Percentiles rank a stretch among this genome's conserved stretches.
Conservation (phyloP, 2,888 invertebrate species). For the Hirtodrosophila duncani region DNA sequence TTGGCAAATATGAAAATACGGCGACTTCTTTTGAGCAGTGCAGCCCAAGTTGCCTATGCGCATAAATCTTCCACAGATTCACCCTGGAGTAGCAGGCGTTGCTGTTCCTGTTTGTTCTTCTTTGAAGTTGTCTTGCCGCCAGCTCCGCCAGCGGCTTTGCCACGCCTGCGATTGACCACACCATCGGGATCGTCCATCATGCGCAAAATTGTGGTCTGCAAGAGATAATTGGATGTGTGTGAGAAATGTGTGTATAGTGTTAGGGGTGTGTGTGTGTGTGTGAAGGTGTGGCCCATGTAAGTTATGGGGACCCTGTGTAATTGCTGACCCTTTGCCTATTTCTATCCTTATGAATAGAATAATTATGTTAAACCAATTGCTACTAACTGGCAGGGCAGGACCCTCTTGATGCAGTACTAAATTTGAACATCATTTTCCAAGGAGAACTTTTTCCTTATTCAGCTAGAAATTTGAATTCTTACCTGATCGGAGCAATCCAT, state of each 20-base stretch:
- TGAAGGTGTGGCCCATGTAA: no score
- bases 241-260: no score
- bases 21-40: no score
- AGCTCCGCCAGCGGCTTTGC: slow-evolving; percentile 49
- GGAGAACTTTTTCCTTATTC: no score
- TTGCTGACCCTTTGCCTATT: no score
- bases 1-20: slow-evolving; percentile 5
- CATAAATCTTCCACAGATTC: slow-evolving; percentile 77
- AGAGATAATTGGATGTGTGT: not conserved
- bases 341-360: no score
- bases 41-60: slow-evolving; percentile 42
- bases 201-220: slow-evolving; percentile 79
- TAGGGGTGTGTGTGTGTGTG: no score
- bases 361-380: no score
- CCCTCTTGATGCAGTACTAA: no score
- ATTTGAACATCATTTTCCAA: no score
- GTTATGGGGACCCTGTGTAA: no score
- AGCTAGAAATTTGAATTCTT: not conserved
- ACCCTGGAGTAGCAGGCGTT: slow-evolving; percentile 73
- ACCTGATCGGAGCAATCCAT: slow-evolving; percentile 86
- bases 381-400: no score
- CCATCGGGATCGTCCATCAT: slow-evolving; percentile 79
- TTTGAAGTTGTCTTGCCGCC: slow-evolving; percentile 67
- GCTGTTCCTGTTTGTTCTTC: slow-evolving; percentile 70
- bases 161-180: slow-evolving; percentile 74